Conservation (phyloP, 2,888 invertebrate genomes). For the Litoditis marina region DNA sequence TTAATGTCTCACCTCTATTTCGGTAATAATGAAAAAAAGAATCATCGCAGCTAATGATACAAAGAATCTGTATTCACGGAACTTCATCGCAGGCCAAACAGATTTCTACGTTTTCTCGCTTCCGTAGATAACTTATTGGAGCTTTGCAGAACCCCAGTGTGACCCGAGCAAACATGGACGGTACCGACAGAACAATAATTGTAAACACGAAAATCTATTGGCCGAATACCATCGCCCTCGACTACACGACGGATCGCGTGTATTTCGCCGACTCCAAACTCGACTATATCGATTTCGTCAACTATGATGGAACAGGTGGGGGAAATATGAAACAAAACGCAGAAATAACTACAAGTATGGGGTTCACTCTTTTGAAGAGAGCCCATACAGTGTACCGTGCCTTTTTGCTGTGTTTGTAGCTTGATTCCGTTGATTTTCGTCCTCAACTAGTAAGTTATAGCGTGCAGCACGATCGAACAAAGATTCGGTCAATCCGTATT, state of each 20-base stretch:
- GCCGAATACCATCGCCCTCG: conserved; percentile 95
- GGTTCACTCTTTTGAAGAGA: background rate
- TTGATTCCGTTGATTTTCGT: too few species aligned
- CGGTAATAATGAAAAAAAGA: too few species aligned
- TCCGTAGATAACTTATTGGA: background rate
- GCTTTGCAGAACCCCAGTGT: conserved; percentile 79
- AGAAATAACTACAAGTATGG: too few species aligned
- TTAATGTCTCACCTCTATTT: too few species aligned
- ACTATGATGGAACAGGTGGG: conserved; percentile 80
- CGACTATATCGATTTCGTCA: conserved; percentile 94
- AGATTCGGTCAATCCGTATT: background rate
- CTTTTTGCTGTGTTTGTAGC: too few species aligned
- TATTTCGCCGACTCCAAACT: conserved; percentile 96
- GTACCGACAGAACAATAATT: conserved; percentile 65
- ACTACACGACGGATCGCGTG: conserved; percentile 84
- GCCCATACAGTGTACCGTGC: background rate
- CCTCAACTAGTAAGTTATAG: too few species aligned
- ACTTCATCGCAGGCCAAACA: too few species aligned
- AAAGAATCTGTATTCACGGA: too few species aligned
- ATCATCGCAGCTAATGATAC: too few species aligned
- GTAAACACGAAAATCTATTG: conserved; percentile 75
- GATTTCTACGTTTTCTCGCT: background rate
- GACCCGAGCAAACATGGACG: conserved; percentile 93
- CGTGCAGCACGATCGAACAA: too few species aligned
- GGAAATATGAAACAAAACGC: conserved; percentile 6